These are phyloP conservation scores for Leuciscus waleckii DNA, from an alignment of 2,797 vertebrate species.

Conservation along the genomic window DNA sequence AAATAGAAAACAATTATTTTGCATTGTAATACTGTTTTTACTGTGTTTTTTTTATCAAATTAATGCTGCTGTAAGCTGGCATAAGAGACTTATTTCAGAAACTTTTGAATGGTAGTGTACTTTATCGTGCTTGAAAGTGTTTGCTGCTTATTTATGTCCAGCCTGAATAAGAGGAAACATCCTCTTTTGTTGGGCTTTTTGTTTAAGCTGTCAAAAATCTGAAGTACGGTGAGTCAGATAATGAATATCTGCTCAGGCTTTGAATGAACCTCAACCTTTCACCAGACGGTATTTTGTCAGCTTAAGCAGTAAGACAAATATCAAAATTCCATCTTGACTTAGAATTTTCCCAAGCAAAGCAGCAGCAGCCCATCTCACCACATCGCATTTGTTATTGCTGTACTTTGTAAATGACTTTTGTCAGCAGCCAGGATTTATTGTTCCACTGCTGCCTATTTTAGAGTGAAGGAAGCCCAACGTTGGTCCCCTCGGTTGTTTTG, in stretches of 20 bases:
- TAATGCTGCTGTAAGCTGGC: neutral
- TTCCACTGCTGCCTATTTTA: conserved; percentile 23
- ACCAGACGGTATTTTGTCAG: neutral
- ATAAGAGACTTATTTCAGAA: neutral
- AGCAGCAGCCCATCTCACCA: neutral
- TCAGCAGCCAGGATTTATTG: conserved; percentile 17
- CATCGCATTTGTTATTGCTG: neutral
- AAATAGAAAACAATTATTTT: neutral
- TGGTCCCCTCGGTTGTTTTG: conserved; percentile 4
- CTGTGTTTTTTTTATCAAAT: neutral
- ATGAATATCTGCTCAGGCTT: neutral
- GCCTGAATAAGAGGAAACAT: neutral
- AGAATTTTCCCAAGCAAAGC: neutral
- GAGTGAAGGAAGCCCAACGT: neutral
- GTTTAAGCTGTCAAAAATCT: conserved; percentile 27
- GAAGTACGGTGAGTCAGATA: conserved; percentile 34
- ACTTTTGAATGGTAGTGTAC: neutral
- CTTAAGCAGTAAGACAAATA: neutral
- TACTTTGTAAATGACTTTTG: conserved; percentile 22
- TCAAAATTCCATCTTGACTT: neutral
- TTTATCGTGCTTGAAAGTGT: neutral
- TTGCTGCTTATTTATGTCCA: neutral
- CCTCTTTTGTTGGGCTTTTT: conserved; percentile 33
- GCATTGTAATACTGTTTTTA: neutral
- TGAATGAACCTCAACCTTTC: conserved; percentile 26